Evolutionary conservation across 1,140 invertebrate species (phyloP).

Genomic region (Camponotus vicinus): DNA sequence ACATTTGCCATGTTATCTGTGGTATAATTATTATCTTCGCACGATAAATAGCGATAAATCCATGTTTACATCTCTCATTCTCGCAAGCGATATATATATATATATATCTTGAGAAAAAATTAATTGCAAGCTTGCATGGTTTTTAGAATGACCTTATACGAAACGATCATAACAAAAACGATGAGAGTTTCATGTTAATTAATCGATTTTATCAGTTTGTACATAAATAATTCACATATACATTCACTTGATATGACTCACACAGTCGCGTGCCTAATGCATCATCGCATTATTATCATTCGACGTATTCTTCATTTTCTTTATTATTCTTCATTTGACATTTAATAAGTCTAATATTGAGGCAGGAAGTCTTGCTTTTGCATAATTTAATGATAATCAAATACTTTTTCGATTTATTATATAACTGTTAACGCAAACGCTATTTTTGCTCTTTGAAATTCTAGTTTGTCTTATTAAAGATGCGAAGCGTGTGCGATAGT

Average conservation of each 20-base stretch:
- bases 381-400: background rate
- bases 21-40: conserved; percentile 59
- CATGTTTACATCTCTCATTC: conserved; percentile 2
- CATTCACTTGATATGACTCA: background rate
- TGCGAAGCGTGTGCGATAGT: background rate
- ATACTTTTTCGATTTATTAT: background rate
- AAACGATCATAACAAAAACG: background rate
- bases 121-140: background rate
- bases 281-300: background rate
- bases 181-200: background rate
- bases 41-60: conserved; percentile 34
- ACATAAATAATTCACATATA: background rate
- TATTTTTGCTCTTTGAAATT: conserved; percentile 6
- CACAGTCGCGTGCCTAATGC: background rate
- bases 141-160: background rate
- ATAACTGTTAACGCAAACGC: background rate
- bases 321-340: background rate
- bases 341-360: background rate
- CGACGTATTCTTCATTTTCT: no score
- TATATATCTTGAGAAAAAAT: background rate
- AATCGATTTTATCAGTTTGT: background rate
- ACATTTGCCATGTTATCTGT: conserved; percentile 37
- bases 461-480: background rate
- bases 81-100: background rate
- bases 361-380: background rate